Conservation (phyloP, 2,888 invertebrate genomes). For the Ctena decussata region DNA sequence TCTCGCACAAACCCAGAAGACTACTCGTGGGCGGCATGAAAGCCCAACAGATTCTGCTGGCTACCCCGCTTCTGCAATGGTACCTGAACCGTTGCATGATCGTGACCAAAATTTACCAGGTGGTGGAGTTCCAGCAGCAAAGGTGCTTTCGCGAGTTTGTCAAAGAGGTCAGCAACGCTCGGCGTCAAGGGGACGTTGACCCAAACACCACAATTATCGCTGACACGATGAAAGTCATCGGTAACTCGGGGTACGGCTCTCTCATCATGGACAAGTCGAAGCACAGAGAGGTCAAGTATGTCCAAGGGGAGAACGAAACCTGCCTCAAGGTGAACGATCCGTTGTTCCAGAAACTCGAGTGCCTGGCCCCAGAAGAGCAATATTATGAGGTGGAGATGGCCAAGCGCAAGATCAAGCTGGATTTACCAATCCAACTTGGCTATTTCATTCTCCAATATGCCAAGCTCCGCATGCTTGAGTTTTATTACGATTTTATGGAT, state of each 20-base stretch:
- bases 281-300: constrained; percentile 44
- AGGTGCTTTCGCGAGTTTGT: constrained; percentile 28
- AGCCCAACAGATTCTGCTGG: constrained; percentile 43
- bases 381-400: too few species aligned
- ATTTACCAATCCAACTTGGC: too few species aligned
- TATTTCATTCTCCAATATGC: too few species aligned
- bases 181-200: constrained; percentile 28
- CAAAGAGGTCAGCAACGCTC: not conserved
- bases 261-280: constrained; percentile 58
- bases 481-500: too few species aligned
- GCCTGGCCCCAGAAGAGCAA: too few species aligned
- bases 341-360: too few species aligned
- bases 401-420: too few species aligned
- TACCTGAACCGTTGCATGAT: constrained; percentile 58
- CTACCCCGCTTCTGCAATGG: constrained; percentile 46
- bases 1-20: constrained; percentile 32
- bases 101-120: constrained; percentile 53
- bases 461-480: too few species aligned
- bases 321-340: not conserved
- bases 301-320: constrained; percentile 45
- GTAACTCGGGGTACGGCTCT: constrained; percentile 59
- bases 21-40: constrained; percentile 33
- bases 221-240: constrained; percentile 44
- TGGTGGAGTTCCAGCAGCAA: constrained; percentile 11
- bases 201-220: constrained; percentile 36